Evolutionary conservation across 2,797 vertebrate species (phyloP).

Genomic region (Chiroxiphia lanceolata): DNA sequence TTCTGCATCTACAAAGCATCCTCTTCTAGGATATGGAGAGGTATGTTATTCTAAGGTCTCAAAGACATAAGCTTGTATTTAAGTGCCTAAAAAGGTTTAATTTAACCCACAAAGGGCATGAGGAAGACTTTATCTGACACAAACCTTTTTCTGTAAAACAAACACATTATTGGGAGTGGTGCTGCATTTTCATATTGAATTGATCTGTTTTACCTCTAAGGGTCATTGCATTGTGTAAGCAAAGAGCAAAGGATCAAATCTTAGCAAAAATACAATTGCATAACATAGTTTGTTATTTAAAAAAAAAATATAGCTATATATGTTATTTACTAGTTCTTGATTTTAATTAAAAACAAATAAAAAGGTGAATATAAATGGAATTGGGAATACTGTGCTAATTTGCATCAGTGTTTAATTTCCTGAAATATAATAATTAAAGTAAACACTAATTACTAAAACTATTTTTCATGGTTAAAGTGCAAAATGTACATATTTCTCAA

Average conservation of each 20-base stretch:
- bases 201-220: neutral
- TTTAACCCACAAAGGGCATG: neutral
- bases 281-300: neutral
- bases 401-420: constrained; percentile 26
- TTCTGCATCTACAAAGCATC: neutral
- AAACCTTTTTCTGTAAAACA: neutral
- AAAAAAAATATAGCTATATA: neutral
- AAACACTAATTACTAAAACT: constrained; percentile 28
- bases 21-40: neutral
- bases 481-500: neutral
- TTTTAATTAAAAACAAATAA: constrained; percentile 48
- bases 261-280: neutral
- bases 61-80: neutral
- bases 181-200: neutral
- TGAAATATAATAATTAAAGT: constrained; percentile 38
- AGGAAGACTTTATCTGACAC: neutral
- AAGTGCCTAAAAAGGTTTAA: neutral
- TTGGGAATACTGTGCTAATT: neutral
- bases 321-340: neutral
- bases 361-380: constrained; percentile 21
- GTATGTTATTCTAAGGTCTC: neutral
- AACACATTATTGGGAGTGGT: neutral
- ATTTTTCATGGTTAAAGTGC: neutral
- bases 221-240: neutral
- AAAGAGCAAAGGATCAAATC: neutral